These are phyloP conservation scores for Goniozus legneri DNA, from an alignment of 1,140 invertebrate genomes.

Conservation along the genomic window DNA sequence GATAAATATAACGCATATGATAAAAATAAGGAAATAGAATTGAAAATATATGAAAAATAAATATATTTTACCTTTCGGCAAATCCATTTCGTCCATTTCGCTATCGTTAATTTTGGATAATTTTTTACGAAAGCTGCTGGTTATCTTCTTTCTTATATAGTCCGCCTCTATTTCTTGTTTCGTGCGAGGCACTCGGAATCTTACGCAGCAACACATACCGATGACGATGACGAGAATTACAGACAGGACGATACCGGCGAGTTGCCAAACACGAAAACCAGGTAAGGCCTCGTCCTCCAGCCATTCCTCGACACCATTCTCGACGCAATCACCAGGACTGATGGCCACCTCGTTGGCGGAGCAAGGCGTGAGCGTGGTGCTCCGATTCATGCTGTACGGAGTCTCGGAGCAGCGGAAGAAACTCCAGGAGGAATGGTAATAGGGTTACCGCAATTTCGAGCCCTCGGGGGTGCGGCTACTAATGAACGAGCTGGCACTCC, in stretches of 20 bases:
- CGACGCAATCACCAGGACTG: conserved; percentile 25
- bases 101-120: conserved; percentile 77
- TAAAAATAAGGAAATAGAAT: background rate
- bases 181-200: conserved; percentile 82
- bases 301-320: conserved; percentile 36
- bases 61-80: conserved; percentile 65
- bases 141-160: conserved; percentile 78
- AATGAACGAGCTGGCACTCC: conserved; percentile 29
- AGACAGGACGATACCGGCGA: conserved; percentile 44
- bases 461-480: conserved; percentile 30
- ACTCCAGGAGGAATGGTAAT: too few species aligned
- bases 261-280: conserved; percentile 47
- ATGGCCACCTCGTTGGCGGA: conserved; percentile 25
- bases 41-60: background rate
- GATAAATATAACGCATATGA: background rate
- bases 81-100: conserved; percentile 81
- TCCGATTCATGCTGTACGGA: conserved; percentile 13
- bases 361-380: conserved; percentile 22
- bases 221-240: conserved; percentile 56
- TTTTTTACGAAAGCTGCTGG: conserved; percentile 75
- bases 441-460: conserved; percentile 2
- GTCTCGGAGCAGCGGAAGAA: too few species aligned
- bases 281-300: conserved; percentile 37
- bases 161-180: conserved; percentile 93
- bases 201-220: conserved; percentile 80